Percentiles rank a stretch among this genome's conserved stretches.
Evolutionary conservation across 2,888 invertebrate genomes (phyloP).

Genomic region (Drosophila neonasuta): DNA sequence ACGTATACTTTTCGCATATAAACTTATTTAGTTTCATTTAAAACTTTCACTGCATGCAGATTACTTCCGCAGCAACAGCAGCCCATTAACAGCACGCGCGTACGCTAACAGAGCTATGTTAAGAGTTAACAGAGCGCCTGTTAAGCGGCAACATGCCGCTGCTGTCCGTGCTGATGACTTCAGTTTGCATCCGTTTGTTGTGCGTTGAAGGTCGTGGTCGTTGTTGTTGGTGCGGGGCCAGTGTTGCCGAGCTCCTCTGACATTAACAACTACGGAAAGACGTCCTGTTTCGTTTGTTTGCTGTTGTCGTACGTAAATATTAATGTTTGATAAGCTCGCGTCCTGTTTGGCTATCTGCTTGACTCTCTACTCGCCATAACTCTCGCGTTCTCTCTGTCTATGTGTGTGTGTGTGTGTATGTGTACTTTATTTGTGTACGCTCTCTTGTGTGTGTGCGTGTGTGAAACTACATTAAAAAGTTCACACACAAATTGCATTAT

Average conservation of each 20-base stretch:
- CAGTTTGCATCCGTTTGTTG: slow-evolving; percentile 38
- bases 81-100: slow-evolving; percentile 5
- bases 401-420: slow-evolving; percentile 5
- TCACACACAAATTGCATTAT: slow-evolving; percentile 75
- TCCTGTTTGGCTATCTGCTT: slow-evolving; percentile 43
- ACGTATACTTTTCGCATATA: not conserved
- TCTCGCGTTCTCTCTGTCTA: not conserved
- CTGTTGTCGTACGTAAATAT: slow-evolving; percentile 64
- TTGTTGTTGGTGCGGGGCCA: slow-evolving; percentile 22
- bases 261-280: not conserved
- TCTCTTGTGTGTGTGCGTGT: slow-evolving; percentile 25
- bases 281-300: slow-evolving; percentile 29
- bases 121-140: slow-evolving; percentile 31
- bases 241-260: slow-evolving; percentile 6
- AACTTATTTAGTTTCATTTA: slow-evolving; percentile 12
- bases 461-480: slow-evolving; percentile 69
- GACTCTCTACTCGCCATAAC: not conserved
- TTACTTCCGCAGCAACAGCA: slow-evolving; percentile 9
- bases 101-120: slow-evolving; percentile 39
- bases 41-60: slow-evolving; percentile 13
- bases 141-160: slow-evolving; percentile 5
- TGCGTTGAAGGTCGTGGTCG: slow-evolving; percentile 19
- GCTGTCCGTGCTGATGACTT: slow-evolving; percentile 18
- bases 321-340: slow-evolving; percentile 65
- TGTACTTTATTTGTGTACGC: slow-evolving; percentile 8